These are phyloP conservation scores for Agelaius tricolor DNA, from an alignment of 2,113 vertebrate genomes.

Conservation along the genomic window DNA sequence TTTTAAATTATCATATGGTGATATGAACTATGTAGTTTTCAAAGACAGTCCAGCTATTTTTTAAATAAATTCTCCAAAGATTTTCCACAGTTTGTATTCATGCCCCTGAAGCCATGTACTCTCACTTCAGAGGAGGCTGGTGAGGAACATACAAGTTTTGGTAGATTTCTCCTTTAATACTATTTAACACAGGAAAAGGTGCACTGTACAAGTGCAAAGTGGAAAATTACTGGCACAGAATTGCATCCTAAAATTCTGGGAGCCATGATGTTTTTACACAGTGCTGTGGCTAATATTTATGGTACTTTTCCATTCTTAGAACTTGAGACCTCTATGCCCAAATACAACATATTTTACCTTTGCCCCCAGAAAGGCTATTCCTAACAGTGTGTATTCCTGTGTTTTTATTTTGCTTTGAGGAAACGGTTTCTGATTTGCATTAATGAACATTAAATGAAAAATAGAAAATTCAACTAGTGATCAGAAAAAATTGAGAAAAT, in stretches of 20 bases:
- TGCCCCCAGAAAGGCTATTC: fast-evolving
- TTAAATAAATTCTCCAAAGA: neutral
- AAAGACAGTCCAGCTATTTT: neutral
- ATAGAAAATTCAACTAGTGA: neutral
- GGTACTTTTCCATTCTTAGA: neutral
- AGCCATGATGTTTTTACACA: neutral
- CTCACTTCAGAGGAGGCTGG: neutral
- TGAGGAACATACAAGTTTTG: neutral
- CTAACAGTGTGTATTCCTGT: neutral
- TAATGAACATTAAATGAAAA: neutral
- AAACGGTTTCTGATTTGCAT: neutral
- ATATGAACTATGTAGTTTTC: neutral
- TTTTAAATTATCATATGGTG: neutral
- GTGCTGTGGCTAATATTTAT: neutral
- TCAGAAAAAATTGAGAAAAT: neutral
- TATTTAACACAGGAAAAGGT: neutral
- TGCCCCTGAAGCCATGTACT: neutral
- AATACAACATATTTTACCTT: neutral
- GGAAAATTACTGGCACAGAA: neutral
- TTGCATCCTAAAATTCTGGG: neutral
- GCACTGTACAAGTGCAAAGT: neutral
- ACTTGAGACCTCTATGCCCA: neutral
- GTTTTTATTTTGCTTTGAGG: neutral
- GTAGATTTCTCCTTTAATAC: neutral
- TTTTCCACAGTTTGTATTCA: neutral